Evolutionary conservation across 2,888 invertebrate genomes (phyloP).

Genomic region (Caenorhabditis drosophilae): DNA sequence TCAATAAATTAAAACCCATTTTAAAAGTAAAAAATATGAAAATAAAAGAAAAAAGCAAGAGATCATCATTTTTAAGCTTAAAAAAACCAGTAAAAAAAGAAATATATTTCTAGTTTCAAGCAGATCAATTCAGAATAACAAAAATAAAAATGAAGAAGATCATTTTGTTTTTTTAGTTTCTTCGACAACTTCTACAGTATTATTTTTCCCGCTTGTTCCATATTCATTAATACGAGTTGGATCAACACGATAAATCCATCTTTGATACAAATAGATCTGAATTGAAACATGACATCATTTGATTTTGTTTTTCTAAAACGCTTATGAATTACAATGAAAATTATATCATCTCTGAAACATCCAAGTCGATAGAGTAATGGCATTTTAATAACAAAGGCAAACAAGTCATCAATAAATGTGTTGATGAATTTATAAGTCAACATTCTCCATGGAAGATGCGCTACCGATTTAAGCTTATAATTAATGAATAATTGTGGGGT

Average conservation of each 20-base stretch:
- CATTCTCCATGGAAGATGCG: conserved; percentile 99
- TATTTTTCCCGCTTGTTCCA: conserved; percentile 73
- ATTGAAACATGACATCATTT: conserved; percentile 3
- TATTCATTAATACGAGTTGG: conserved; percentile 93
- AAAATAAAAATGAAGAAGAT: too few species aligned
- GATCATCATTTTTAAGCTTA: too few species aligned
- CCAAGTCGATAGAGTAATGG: conserved; percentile 95
- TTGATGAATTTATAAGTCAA: conserved; percentile 98
- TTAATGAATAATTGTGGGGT: conserved; percentile 95
- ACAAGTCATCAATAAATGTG: conserved; percentile 99
- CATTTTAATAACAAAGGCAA: conserved; percentile 99
- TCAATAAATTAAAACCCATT: too few species aligned
- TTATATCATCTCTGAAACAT: conserved; percentile 96
- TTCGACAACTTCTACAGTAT: too few species aligned
- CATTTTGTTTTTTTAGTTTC: too few species aligned
- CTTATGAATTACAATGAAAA: conserved; percentile 93
- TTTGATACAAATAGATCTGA: conserved; percentile 86
- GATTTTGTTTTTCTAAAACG: neutral
- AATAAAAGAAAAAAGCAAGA: too few species aligned
- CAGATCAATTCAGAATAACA: too few species aligned
- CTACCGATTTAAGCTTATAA: conserved; percentile 97
- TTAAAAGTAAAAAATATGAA: too few species aligned
- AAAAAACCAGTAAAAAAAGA: too few species aligned
- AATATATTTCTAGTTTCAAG: too few species aligned
- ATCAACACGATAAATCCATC: conserved; percentile 97